phyloP scores from a whole-genome alignment of 1,140 invertebrate genomes.

The Scaptomyza graminum region DNA sequence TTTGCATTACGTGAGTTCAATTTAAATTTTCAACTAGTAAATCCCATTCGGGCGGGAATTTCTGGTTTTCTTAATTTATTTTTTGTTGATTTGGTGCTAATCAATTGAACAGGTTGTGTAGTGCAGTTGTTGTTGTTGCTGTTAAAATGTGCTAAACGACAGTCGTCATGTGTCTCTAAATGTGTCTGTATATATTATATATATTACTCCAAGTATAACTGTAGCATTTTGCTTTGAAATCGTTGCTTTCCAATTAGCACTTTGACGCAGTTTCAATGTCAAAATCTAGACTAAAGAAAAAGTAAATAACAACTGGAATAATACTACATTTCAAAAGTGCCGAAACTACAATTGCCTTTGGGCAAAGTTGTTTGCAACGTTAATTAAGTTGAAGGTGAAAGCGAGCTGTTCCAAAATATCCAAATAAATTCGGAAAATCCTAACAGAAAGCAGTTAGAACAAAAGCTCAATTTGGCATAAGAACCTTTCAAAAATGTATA shows the following conservation, averaged over 20 bases:
- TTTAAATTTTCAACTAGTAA: conserved; percentile 13
- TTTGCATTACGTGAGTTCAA: conserved; percentile 14
- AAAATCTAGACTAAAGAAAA: conserved; percentile 27
- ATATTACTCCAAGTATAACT: conserved; percentile 11
- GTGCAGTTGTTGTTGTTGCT: not conserved
- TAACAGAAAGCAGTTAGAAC: too few relatives aligned
- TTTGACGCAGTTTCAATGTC: conserved; percentile 38
- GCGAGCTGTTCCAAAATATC: not conserved
- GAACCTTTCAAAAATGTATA: not conserved
- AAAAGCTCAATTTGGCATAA: not conserved
- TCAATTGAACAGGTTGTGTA: conserved; percentile 21
- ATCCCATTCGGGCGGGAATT: conserved; percentile 3
- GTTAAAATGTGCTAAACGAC: conserved; percentile 35
- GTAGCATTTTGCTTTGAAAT: not conserved
- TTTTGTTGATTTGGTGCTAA: conserved; percentile 37
- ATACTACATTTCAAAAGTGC: conserved; percentile 6
- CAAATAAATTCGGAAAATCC: too few relatives aligned
- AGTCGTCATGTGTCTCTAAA: conserved; percentile 26
- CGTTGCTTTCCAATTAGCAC: conserved; percentile 50
- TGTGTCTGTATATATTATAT: not conserved
- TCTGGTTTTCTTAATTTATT: conserved; percentile 31
- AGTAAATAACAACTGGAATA: not conserved
- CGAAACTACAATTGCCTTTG: conserved; percentile 7
- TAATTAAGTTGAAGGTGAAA: not conserved
- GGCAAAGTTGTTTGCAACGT: not conserved